Evolutionary conservation across 2,113 vertebrate genomes (phyloP).

Genomic region (Phyllopteryx taeniolatus): DNA sequence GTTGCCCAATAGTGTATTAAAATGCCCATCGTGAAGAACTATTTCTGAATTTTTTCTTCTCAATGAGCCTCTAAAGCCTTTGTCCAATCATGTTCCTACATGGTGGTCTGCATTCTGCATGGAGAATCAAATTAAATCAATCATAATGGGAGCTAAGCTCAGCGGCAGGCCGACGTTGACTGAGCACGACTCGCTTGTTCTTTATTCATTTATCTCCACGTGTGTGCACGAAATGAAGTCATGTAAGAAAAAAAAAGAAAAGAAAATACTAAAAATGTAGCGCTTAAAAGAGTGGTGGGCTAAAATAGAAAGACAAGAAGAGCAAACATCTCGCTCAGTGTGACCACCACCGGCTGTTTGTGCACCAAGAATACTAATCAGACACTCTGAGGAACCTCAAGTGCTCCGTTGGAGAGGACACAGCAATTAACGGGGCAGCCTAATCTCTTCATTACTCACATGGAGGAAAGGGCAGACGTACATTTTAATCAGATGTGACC

Average conservation of each 20-base stretch:
- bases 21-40: neutral
- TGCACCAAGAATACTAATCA: slow-evolving; percentile 63
- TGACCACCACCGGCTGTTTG: slow-evolving; percentile 46
- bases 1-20: neutral
- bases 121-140: neutral
- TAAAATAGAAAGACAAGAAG: slow-evolving; percentile 27
- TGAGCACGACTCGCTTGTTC: slow-evolving; percentile 35
- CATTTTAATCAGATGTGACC: neutral
- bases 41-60: neutral
- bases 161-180: slow-evolving; percentile 42
- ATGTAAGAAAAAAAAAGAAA: slow-evolving; percentile 24
- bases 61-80: neutral
- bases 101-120: neutral
- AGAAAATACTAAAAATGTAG: slow-evolving; percentile 7
- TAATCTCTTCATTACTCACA: slow-evolving; percentile 44
- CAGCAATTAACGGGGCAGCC: slow-evolving; percentile 37
- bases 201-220: slow-evolving; percentile 44
- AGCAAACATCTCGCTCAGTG: slow-evolving; percentile 51
- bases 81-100: neutral
- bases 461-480: slow-evolving; percentile 6
- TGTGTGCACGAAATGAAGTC: slow-evolving; percentile 23
- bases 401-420: slow-evolving; percentile 29
- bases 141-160: slow-evolving; percentile 24
- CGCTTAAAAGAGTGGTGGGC: slow-evolving; percentile 4
- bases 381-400: slow-evolving; percentile 35